These are phyloP conservation scores for Linnaemya vulpina DNA, from an alignment of 2,888 invertebrate genomes.

Conservation along the genomic window DNA sequence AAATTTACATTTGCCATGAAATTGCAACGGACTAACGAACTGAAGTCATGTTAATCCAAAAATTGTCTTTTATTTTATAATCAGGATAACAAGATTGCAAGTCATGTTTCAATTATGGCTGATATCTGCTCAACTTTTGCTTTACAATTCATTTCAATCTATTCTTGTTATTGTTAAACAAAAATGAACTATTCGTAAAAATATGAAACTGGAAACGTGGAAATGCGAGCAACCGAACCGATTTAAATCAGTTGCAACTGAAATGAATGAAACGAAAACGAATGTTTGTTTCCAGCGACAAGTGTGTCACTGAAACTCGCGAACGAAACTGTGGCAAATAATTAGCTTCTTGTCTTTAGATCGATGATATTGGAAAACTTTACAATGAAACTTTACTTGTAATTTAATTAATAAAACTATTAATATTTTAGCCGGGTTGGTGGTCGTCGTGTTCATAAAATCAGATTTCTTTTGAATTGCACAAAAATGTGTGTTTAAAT, in stretches of 20 bases:
- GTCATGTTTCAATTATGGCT: conserved; percentile 16
- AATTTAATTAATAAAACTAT: no score
- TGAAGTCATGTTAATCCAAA: conserved; percentile 7
- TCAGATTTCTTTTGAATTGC: not conserved
- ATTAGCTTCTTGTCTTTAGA: not conserved
- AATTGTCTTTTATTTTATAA: conserved; percentile 5
- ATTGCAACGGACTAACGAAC: not conserved
- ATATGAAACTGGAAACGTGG: not conserved
- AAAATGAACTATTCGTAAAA: no score
- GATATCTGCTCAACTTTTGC: not conserved
- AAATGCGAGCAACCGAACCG: not conserved
- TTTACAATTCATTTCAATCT: not conserved
- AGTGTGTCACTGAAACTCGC: not conserved
- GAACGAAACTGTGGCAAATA: not conserved
- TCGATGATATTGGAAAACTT: not conserved
- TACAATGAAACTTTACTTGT: no score
- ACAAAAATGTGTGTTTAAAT: not conserved
- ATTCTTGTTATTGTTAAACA: no score
- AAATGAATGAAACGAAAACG: not conserved
- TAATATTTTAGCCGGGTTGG: conserved; percentile 38
- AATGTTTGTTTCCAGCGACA: no score
- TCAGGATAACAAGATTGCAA: conserved; percentile 38
- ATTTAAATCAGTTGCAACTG: no score
- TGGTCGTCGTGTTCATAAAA: conserved; percentile 45
- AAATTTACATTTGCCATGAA: conserved; percentile 21